phyloP scores from a whole-genome alignment of 2,797 vertebrate genomes.

The Echeneis naucrates region DNA sequence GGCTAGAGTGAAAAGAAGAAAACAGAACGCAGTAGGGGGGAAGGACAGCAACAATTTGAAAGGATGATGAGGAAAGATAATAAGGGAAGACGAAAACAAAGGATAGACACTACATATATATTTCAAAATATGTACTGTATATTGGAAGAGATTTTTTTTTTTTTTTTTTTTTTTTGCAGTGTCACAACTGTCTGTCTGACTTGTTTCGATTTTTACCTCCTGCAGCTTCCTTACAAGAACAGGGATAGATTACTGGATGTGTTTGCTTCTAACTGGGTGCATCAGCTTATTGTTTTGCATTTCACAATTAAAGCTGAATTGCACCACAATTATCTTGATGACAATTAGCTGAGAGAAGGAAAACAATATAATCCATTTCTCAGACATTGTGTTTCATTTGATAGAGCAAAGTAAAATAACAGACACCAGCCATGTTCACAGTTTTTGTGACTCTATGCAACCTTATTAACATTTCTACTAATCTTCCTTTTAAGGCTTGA shows the following conservation, averaged over 20 bases:
- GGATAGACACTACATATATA: constrained; percentile 6
- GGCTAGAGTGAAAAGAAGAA: constrained; percentile 19
- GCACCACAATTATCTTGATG: constrained; percentile 64
- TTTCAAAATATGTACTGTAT: constrained; percentile 14
- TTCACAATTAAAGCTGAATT: constrained; percentile 71
- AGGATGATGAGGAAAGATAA: constrained; percentile 15
- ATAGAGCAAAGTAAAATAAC: constrained; percentile 32
- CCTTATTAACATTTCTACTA: constrained; percentile 7
- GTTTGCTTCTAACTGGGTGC: constrained; percentile 31
- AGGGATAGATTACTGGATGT: constrained; percentile 23
- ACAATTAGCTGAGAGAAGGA: constrained; percentile 53
- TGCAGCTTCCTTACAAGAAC: constrained; percentile 45
- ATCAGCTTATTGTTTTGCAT: constrained; percentile 63
- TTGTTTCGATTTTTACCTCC: constrained; percentile 29
- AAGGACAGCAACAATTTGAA: constrained; percentile 14
- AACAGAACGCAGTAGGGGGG: constrained; percentile 11
- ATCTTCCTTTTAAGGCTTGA: constrained; percentile 15
- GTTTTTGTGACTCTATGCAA: constrained; percentile 1
- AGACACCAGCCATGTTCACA: not conserved
- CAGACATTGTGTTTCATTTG: constrained; percentile 36
- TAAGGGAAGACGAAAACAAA: constrained; percentile 15
- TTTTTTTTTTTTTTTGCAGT: constrained; percentile 27
- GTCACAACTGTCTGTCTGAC: constrained; percentile 5
- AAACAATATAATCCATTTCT: constrained; percentile 41
- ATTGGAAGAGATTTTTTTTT: constrained; percentile 2